phyloP scores from a whole-genome alignment of 2,797 vertebrate genomes.

The Adrianichthys oophorus region DNA sequence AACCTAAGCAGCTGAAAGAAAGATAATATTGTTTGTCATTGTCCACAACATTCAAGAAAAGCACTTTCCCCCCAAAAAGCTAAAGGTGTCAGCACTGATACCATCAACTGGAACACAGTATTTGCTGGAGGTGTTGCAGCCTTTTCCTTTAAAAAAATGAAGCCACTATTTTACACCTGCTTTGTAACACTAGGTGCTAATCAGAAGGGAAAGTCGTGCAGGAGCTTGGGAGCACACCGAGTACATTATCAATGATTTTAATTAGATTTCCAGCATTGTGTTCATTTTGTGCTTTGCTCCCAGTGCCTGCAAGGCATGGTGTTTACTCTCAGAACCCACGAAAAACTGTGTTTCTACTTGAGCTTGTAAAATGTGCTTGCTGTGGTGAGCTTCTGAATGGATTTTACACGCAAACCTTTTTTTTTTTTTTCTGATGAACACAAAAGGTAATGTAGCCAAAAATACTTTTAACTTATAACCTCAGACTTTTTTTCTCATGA shows the following conservation, averaged over 20 bases:
- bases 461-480: conserved; percentile 61
- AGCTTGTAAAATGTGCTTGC: conserved; percentile 33
- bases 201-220: conserved; percentile 31
- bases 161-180: conserved; percentile 25
- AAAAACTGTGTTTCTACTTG: conserved; percentile 46
- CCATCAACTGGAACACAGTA: conserved; percentile 41
- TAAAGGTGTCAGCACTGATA: conserved; percentile 49
- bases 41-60: conserved; percentile 41
- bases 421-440: conserved; percentile 27
- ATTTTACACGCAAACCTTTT: conserved; percentile 33
- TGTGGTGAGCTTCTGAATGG: conserved; percentile 33
- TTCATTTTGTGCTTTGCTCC: conserved; percentile 47
- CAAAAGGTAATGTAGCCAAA: conserved; percentile 54
- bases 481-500: conserved; percentile 67
- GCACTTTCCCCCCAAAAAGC: conserved; percentile 43
- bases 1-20: conserved; percentile 58
- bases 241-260: conserved; percentile 35
- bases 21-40: conserved; percentile 47
- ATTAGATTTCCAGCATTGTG: conserved; percentile 58
- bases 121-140: conserved; percentile 31
- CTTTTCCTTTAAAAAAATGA: conserved; percentile 24
- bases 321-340: conserved; percentile 49
- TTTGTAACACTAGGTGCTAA: conserved; percentile 32
- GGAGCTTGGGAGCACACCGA: conserved; percentile 31
- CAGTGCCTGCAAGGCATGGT: conserved; percentile 37